phyloP scores from a whole-genome alignment of 2,888 invertebrate genomes.

The Clepsis dumicolana region DNA sequence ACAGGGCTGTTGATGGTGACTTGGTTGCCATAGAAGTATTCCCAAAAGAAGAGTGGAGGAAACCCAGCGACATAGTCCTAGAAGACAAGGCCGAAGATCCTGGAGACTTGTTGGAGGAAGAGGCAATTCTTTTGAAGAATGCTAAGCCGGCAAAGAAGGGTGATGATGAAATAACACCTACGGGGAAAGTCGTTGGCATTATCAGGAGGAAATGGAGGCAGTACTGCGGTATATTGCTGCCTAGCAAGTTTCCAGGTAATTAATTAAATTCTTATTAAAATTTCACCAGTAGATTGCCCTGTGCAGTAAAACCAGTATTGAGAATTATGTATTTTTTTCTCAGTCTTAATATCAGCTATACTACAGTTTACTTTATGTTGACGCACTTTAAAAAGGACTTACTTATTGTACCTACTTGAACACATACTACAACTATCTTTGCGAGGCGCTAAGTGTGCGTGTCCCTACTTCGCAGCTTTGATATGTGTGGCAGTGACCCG shows the following conservation, averaged over 20 bases:
- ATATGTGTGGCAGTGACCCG: too few species aligned
- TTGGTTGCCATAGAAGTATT: constrained; percentile 96
- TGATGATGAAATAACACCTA: constrained; percentile 78
- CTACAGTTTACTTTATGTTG: too few species aligned
- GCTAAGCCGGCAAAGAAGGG: constrained; percentile 57
- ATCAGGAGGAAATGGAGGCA: constrained; percentile 98
- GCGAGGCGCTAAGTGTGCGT: too few species aligned
- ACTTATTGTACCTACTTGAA: too few species aligned
- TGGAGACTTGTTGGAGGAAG: constrained; percentile 89
- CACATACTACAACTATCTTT: too few species aligned
- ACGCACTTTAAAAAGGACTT: too few species aligned
- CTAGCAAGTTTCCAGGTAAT: constrained; percentile 88
- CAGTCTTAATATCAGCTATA: too few species aligned
- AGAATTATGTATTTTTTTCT: too few species aligned
- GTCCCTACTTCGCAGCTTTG: too few species aligned
- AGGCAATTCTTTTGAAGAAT: constrained; percentile 72
- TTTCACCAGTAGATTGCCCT: too few species aligned
- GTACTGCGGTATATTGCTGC: constrained; percentile 97
- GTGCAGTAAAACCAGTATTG: too few species aligned
- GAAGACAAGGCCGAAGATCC: constrained; percentile 91
- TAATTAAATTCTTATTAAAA: not conserved
- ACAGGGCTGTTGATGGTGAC: constrained; percentile 98
- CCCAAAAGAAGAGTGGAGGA: constrained; percentile 95
- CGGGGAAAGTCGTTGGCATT: constrained; percentile 92
- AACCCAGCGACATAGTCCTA: constrained; percentile 94